phyloP scores from a whole-genome alignment of 2,797 vertebrate species.

The Cynopterus sphinx region DNA sequence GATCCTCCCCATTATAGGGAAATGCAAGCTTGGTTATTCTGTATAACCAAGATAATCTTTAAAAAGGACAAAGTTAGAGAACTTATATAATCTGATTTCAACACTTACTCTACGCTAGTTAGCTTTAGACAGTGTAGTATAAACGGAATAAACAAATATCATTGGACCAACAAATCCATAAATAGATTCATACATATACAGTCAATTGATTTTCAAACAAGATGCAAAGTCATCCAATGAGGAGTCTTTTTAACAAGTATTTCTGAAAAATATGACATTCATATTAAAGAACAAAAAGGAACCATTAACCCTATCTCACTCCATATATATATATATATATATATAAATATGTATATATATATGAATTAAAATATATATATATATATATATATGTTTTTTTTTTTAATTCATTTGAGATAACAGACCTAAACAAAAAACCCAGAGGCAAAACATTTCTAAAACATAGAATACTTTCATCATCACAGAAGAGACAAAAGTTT shows the following conservation, averaged over 20 bases:
- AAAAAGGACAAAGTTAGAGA: neutral
- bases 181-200: neutral
- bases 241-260: neutral
- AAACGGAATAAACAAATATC: neutral
- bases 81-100: neutral
- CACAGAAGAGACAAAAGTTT: neutral
- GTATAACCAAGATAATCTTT: neutral
- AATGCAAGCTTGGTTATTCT: neutral
- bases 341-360: too few species aligned
- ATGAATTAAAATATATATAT: too few species aligned
- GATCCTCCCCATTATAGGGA: neutral
- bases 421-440: neutral
- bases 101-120: neutral
- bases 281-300: neutral
- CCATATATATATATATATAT: neutral
- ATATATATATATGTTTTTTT: too few species aligned
- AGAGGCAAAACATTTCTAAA: neutral
- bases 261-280: neutral
- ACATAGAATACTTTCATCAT: neutral
- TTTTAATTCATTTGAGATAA: neutral
- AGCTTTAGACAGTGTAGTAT: neutral
- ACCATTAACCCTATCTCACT: neutral
- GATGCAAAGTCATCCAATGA: neutral
- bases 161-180: neutral
- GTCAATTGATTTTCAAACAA: neutral